Evolutionary conservation across 2,888 invertebrate species (phyloP), one percentile per base, ranked within the genome.

Genomic region (Pristionchus entomophagus): DNA sequence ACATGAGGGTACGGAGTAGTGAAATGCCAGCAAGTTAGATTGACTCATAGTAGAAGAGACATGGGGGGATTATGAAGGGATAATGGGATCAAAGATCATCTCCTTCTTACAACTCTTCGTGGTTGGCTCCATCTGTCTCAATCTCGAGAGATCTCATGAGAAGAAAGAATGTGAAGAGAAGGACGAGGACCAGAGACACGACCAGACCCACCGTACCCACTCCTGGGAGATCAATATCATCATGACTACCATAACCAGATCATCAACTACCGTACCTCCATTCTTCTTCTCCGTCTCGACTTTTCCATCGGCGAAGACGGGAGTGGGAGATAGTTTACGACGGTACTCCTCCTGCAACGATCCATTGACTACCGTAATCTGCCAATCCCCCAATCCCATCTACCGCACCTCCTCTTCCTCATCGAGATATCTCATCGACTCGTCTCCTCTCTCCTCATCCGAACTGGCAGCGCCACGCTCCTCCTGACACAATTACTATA

Each of bases 381-480:
- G n/a, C n/a, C 62, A 62, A 45, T 32, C 29, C 29, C 17, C 38
- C 38, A n/a, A n/a, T 2, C 35, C 19, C 35, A 4, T 65, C 17
- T 35, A 17, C 65, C 65, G 19, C 38, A 69, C 69, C 69, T 69
- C 45, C 49, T 49, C 45, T 19, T 78, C 78, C 45, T 78, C 78
- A 78, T 78, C 49, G 29, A 49, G 49, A 49, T 78, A 78, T 78
- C 78, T 45, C 78, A 78, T 49, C 45, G 49, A 49, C n/a, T 78
- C 78, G 29, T 78, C 78, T 78, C 78, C 78, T 49, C 49, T 32
- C 19, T 78, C 78, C 49, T 78, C 78, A 26, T 49, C 78, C 78
- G 78, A 78, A 78, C 78, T 78, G 29, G 29, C 29, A 26, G 32
- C 32, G 22, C 35, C 35, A 3, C 26, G 26, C 10, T 78, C 78